Conservation (phyloP, 2,888 invertebrate species). For the Odontomyia ornata region DNA sequence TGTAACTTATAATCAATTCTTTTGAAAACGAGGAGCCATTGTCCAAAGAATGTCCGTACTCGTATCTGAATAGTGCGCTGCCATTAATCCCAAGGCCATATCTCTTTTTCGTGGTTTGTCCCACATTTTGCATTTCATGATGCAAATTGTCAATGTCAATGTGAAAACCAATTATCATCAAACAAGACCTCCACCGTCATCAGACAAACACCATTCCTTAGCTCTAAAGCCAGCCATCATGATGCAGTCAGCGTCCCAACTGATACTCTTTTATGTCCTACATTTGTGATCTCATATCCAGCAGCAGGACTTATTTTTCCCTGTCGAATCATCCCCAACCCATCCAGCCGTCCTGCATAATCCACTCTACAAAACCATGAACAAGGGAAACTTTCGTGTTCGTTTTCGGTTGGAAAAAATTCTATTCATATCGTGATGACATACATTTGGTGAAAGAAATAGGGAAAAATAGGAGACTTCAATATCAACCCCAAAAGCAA, state of each 20-base stretch:
- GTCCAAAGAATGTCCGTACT: no score
- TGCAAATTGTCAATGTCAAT: constrained; percentile 4
- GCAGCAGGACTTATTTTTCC: neutral
- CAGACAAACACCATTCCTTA: neutral
- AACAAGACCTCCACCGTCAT: neutral
- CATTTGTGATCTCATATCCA: constrained; percentile 1
- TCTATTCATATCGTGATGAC: constrained; percentile 26
- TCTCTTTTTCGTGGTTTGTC: neutral
- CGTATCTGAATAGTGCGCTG: no score
- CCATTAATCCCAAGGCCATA: no score
- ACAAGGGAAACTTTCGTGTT: neutral
- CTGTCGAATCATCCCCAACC: constrained; percentile 5
- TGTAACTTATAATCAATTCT: no score
- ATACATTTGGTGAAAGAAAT: constrained; percentile 6
- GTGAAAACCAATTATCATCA: constrained; percentile 29
- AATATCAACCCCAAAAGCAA: neutral
- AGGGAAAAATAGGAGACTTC: neutral
- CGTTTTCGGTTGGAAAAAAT: neutral
- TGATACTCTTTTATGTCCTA: neutral
- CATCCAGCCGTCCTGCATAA: no score
- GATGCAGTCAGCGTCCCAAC: neutral
- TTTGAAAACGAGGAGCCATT: no score
- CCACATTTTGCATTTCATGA: neutral
- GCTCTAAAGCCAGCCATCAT: neutral
- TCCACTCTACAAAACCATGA: no score